Evolutionary conservation across 2,113 vertebrate genomes (phyloP).

Genomic region (Pagrus major): DNA sequence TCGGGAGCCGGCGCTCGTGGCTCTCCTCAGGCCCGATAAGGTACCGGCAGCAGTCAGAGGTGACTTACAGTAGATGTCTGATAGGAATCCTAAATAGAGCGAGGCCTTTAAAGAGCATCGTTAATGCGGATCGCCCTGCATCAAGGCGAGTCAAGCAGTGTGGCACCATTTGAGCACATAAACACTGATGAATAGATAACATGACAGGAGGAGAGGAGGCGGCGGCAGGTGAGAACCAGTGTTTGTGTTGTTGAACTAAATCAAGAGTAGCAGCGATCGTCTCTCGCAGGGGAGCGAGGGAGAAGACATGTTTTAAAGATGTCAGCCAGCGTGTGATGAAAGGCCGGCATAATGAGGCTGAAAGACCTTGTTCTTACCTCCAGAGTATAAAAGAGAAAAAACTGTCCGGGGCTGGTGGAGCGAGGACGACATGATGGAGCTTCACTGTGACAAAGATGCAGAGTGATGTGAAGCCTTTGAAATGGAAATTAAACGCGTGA

Average conservation of each 20-base stretch:
- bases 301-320: constrained; percentile 79
- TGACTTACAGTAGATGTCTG: constrained; percentile 66
- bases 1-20: constrained; percentile 39
- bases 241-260: constrained; percentile 77
- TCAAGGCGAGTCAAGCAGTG: constrained; percentile 4
- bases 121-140: constrained; percentile 36
- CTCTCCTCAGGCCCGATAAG: constrained; percentile 58
- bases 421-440: constrained; percentile 52
- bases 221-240: constrained; percentile 44
- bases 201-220: constrained; percentile 13
- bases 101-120: constrained; percentile 38
- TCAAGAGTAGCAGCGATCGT: constrained; percentile 62
- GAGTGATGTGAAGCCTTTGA: constrained; percentile 77
- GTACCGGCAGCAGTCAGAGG: constrained; percentile 63
- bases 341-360: constrained; percentile 80
- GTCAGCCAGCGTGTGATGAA: constrained; percentile 81
- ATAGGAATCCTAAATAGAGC: constrained; percentile 65
- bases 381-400: constrained; percentile 74
- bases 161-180: constrained; percentile 47
- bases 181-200: constrained; percentile 57
- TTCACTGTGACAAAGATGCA: constrained; percentile 68
- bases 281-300: constrained; percentile 35
- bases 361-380: constrained; percentile 84
- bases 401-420: constrained; percentile 23
- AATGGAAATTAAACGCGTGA: constrained; percentile 79